These are phyloP conservation scores for Rhamnusium bicolor DNA, from an alignment of 2,888 invertebrate species.

Conservation along the genomic window DNA sequence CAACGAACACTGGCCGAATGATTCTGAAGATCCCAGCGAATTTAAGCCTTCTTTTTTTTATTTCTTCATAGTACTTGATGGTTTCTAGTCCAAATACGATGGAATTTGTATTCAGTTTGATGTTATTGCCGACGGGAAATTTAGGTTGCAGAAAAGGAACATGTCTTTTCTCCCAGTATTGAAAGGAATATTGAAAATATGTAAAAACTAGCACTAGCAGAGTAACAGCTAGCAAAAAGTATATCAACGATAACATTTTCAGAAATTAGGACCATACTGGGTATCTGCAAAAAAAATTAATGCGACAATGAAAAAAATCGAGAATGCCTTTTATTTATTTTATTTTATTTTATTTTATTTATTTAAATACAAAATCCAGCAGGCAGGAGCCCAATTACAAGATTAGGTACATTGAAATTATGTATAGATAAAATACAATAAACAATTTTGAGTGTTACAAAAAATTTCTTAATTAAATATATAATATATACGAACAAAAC, in stretches of 20 bases:
- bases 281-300: background rate
- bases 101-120: conserved; percentile 35
- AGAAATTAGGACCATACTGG: background rate
- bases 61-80: conserved; percentile 43
- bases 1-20: conserved; percentile 48
- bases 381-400: too few species aligned
- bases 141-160: conserved; percentile 54
- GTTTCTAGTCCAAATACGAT: conserved; percentile 36
- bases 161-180: conserved; percentile 56
- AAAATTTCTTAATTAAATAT: too few species aligned
- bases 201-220: background rate
- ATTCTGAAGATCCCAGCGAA: conserved; percentile 45
- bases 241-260: background rate
- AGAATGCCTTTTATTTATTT: too few species aligned
- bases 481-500: too few species aligned
- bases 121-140: conserved; percentile 59
- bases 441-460: too few species aligned
- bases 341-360: too few species aligned
- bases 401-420: too few species aligned
- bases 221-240: background rate
- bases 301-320: too few species aligned
- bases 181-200: conserved; percentile 43
- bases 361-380: too few species aligned
- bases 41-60: conserved; percentile 40
- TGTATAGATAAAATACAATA: too few species aligned